Base-by-base conservation (phyloP, 2,797 vertebrate species). In the Parotocinclus haroldoi region DNA sequence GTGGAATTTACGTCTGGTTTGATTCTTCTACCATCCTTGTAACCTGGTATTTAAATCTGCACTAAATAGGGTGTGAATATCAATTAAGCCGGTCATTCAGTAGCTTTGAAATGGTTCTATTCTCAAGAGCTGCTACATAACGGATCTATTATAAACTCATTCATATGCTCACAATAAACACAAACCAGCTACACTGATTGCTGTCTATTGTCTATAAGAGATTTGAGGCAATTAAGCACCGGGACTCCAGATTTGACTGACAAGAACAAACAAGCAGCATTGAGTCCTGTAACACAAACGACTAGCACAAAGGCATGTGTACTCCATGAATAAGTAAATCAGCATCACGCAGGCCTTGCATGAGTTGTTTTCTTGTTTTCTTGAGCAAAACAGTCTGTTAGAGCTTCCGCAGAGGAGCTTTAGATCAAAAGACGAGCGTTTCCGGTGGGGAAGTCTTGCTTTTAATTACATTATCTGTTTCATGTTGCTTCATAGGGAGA, bases 381-480 rank as follows among this genome's bases (percentile, higher is more conserved):
- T 52, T 38, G 63, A 61, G 42, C 51, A 58, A 59, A 68, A 62
- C 19, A 11, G 42, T 12, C 49, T 45, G 39, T 49, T 44, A 13
- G 37, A 2, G 14, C 48, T 65, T 54, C 45, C 56, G 42, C 46
- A 63, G 45, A 58, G 66, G 62, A 58, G 9, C 10, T 18, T 60
- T 37, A 55, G 39, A 73, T 74, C 54, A 72, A 74, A 77, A 58
- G 58, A 56, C 49, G 3, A 46, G 37, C 10, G 52, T 56, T 44
- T 53, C 53, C 9, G 7, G 14, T 58, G 52, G 49, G 46, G 65
- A 54, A 42, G 11, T 39, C 62, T 42, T 68, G 37, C 40, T 71
- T 72, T 70, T 58, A 42, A 76, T 69, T 13, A 27, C n/a, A 36
- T 38, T 18, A 64, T 69, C 59, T 54, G 49, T 74, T 66, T 69